phyloP scores from a whole-genome alignment of 2,888 invertebrate genomes.

The Acronicta aceris region DNA sequence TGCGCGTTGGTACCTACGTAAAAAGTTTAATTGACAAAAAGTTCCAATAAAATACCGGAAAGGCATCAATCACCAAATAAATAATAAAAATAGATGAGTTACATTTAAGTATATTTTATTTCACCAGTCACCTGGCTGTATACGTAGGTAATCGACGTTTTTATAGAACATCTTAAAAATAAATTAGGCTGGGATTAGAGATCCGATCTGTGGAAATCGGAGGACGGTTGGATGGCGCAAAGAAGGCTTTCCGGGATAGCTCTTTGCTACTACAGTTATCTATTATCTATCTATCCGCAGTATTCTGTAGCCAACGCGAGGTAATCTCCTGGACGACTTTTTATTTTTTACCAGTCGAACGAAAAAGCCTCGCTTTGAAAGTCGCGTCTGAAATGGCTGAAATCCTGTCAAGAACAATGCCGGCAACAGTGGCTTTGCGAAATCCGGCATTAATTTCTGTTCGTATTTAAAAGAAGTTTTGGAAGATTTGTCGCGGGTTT shows the following conservation, averaged over 20 bases:
- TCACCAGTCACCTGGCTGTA: constrained; percentile 28
- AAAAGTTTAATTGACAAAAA: too few species aligned
- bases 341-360: constrained; percentile 58
- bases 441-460: background rate
- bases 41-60: background rate
- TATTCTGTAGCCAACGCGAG: constrained; percentile 12
- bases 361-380: constrained; percentile 48
- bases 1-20: too few species aligned
- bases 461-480: background rate
- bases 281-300: constrained; percentile 16
- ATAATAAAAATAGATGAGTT: constrained; percentile 4
- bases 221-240: constrained; percentile 23
- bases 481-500: background rate
- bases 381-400: constrained; percentile 40
- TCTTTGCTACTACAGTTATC: constrained; percentile 22
- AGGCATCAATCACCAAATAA: background rate
- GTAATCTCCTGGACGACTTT: constrained; percentile 49
- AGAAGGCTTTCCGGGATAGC: constrained; percentile 23
- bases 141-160: constrained; percentile 46
- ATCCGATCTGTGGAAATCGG: constrained; percentile 55
- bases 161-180: constrained; percentile 54
- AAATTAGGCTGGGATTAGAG: constrained; percentile 59
- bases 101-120: too few species aligned
- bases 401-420: constrained; percentile 50
- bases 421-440: constrained; percentile 9